Evolutionary conservation across 2,888 invertebrate species (phyloP).

Genomic region (Leptarthrus brevirostris): DNA sequence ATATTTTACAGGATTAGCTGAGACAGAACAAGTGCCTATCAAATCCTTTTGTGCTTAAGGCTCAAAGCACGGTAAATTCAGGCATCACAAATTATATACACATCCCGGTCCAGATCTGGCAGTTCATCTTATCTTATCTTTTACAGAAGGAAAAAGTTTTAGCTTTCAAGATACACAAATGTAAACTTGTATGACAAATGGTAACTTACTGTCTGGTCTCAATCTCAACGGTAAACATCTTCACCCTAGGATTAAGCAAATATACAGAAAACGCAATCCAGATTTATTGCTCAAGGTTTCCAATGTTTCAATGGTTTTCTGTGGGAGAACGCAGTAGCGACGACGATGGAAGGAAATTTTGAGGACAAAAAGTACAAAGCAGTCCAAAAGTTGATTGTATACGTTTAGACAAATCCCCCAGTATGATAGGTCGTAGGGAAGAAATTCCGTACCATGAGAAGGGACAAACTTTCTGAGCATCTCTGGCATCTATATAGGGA

Average conservation of each 20-base stretch:
- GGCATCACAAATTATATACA: conserved; percentile 7
- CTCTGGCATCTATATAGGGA: conserved; percentile 23
- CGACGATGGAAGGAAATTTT: background rate
- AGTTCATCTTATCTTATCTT: conserved; percentile 48
- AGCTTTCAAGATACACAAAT: conserved; percentile 22
- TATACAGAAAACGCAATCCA: conserved; percentile 52
- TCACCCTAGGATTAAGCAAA: conserved; percentile 50
- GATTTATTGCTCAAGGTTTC: conserved; percentile 52
- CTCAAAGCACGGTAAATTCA: conserved; percentile 10
- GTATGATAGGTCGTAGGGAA: conserved; percentile 31
- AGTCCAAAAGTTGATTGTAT: conserved; percentile 41
- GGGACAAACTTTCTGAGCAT: conserved; percentile 39
- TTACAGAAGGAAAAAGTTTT: background rate
- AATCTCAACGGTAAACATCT: conserved; percentile 52
- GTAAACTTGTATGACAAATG: conserved; percentile 47
- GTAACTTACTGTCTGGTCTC: conserved; percentile 52
- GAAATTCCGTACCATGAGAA: background rate
- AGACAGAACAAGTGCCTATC: background rate
- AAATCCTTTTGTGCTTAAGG: conserved; percentile 33
- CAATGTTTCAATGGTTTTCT: background rate
- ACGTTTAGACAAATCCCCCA: conserved; percentile 40
- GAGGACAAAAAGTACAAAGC: conserved; percentile 18
- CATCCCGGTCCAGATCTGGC: conserved; percentile 21
- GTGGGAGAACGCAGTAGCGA: background rate
- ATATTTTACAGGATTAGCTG: conserved; percentile 19